Evolutionary conservation across 2,113 vertebrate species (phyloP).

Genomic region (Cairina moschata): DNA sequence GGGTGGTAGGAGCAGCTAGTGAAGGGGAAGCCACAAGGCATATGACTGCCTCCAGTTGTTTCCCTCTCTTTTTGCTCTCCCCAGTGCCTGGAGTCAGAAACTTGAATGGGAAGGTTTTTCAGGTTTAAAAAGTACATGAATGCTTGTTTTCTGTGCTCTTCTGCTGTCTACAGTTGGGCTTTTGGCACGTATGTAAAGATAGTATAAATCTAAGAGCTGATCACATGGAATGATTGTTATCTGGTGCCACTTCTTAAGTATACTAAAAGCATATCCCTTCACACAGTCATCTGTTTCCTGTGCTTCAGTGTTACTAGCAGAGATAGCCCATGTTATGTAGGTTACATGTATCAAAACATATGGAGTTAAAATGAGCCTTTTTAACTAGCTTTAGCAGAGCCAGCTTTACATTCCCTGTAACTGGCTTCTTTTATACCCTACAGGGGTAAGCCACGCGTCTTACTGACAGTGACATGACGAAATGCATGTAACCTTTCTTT

Average conservation of each 20-base stretch:
- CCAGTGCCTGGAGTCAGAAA: accelerated
- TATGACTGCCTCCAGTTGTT: background rate
- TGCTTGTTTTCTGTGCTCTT: background rate
- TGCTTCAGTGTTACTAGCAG: background rate
- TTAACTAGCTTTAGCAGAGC: background rate
- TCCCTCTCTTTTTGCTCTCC: background rate
- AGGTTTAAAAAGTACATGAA: background rate
- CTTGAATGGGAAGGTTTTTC: background rate
- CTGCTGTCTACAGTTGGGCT: background rate
- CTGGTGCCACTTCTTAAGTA: background rate
- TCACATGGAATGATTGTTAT: background rate
- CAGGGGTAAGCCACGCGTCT: background rate
- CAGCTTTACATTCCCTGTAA: background rate
- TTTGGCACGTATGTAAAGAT: background rate
- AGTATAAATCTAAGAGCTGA: background rate
- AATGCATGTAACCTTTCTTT: background rate
- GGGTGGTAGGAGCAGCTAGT: background rate
- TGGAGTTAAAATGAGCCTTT: background rate
- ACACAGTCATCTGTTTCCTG: background rate
- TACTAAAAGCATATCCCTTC: background rate
- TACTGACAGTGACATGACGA: background rate
- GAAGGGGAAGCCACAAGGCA: background rate
- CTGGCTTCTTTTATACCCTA: background rate
- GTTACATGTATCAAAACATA: background rate
- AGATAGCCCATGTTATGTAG: background rate